Evolutionary conservation across 2,113 vertebrate genomes (phyloP).

Genomic region (Scomber colias): DNA sequence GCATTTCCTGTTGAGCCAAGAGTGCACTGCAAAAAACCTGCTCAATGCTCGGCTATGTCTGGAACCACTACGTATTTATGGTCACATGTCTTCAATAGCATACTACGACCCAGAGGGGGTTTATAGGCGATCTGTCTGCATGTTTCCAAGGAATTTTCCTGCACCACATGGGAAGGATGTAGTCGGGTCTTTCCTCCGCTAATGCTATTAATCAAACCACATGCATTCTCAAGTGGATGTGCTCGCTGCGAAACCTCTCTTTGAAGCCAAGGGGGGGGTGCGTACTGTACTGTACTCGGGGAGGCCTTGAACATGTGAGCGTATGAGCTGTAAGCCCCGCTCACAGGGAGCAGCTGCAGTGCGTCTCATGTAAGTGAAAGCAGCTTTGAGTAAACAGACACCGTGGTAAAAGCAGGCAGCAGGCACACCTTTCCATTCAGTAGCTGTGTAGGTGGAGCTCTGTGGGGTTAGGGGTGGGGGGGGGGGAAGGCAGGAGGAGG

Average conservation of each 20-base stretch:
- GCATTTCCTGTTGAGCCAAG: constrained; percentile 69
- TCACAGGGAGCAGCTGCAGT: constrained; percentile 66
- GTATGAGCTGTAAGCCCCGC: constrained; percentile 46
- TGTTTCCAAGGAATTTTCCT: constrained; percentile 66
- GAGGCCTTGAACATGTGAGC: constrained; percentile 47
- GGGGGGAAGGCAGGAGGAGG: neutral
- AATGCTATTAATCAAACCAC: constrained; percentile 77
- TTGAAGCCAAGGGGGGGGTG: constrained; percentile 48
- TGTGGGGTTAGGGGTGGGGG: neutral
- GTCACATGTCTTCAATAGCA: constrained; percentile 68
- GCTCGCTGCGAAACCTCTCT: constrained; percentile 40
- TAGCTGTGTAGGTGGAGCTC: constrained; percentile 56
- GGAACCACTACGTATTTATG: constrained; percentile 40
- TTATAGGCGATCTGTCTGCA: constrained; percentile 51
- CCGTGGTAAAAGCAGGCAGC: constrained; percentile 46
- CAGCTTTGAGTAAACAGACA: constrained; percentile 73
- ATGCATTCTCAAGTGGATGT: constrained; percentile 56
- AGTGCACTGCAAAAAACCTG: constrained; percentile 6
- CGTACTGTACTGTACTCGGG: constrained; percentile 1
- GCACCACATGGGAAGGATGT: constrained; percentile 70
- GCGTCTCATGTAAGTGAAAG: constrained; percentile 36
- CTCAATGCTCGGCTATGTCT: constrained; percentile 42
- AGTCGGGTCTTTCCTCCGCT: constrained; percentile 51
- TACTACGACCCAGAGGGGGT: constrained; percentile 17
- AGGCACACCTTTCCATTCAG: constrained; percentile 71